Base-by-base conservation (phyloP, 2,113 vertebrate species). In the Promerops cafer region DNA sequence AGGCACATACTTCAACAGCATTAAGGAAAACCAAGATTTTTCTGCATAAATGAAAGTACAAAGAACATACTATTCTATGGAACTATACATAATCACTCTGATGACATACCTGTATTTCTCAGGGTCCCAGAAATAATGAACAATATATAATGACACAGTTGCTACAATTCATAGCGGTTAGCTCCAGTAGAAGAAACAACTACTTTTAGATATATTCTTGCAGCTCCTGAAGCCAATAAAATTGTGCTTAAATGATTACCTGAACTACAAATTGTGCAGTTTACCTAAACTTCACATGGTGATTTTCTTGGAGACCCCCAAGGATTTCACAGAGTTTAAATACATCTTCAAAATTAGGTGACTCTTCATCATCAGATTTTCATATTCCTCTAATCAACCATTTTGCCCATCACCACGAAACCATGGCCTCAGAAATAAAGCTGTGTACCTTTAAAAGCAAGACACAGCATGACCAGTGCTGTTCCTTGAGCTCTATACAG, bases 21-120 rank as follows among this genome's bases (percentile, higher is more conserved):
- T 93, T 97, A 96, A 93, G 68, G 45, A 68, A 97, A 97, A 96
- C 78, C 37, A 97, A 95, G 75, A 81, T 49, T 64, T 87, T 69
- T 90, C 95, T 85, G 72, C 78, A 70, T 78, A 89, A 92, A 94
- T 60, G 40, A 64, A 96, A 98, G 90, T 69, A 97, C 87, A 96
- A 94, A 97, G 80, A 93, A 88, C 33, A 80, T 65, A 54, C 71
- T 97, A 80, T 84, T 87, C 52, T 72, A 87, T 85, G 50, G 35
- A 97, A 76, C 24, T 52, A 53, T 14, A 61, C 9, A 40, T 57
- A 71, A 47, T 76, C 95, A 74, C 76, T 90, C 52, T n/a, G 16
- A 70, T 70, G 52, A 89, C 1, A 10, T 76, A 93, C 42, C 50
- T 66, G 61, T 92, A 89, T 64, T 94, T 96, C 80, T 96, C 82